These are phyloP conservation scores for Anadara kagoshimensis DNA, from an alignment of 1,140 invertebrate genomes.

Conservation along the genomic window DNA sequence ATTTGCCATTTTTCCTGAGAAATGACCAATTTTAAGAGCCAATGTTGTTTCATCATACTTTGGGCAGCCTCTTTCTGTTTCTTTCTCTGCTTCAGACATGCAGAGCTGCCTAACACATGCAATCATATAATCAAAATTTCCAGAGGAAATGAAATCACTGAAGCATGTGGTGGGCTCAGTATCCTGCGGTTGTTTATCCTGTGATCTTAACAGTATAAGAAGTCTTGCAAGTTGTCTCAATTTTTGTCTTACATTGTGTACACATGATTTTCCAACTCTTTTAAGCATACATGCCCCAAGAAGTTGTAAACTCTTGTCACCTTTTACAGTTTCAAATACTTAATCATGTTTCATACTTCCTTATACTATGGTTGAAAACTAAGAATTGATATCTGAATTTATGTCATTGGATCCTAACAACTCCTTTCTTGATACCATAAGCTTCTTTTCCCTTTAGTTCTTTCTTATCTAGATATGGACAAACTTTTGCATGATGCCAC, in stretches of 20 bases:
- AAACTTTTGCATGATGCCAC: background rate
- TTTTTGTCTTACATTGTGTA: slow-evolving; percentile 7
- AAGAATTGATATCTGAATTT: too few relatives aligned
- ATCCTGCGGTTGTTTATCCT: too few relatives aligned
- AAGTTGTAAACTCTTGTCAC: background rate
- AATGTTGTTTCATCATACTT: background rate
- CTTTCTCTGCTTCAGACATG: background rate
- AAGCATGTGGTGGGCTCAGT: too few relatives aligned
- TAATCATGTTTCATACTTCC: too few relatives aligned
- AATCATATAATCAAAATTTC: background rate
- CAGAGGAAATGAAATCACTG: too few relatives aligned
- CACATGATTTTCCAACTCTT: slow-evolving; percentile 4
- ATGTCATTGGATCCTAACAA: too few relatives aligned
- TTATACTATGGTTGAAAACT: too few relatives aligned
- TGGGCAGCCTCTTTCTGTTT: slow-evolving; percentile 10
- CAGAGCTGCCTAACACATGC: slow-evolving; percentile 1
- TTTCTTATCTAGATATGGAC: too few relatives aligned
- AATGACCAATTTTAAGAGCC: slow-evolving; percentile 13
- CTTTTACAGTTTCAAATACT: background rate
- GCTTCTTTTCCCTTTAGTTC: background rate
- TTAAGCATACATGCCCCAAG: background rate
- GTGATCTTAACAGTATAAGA: too few relatives aligned
- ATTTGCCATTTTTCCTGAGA: background rate
- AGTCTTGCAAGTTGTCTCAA: too few relatives aligned
- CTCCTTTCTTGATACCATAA: background rate